Evolutionary conservation across 2,888 invertebrate genomes (phyloP), one percentile per base, ranked within the genome.

Genomic region (Stenurella melanura): DNA sequence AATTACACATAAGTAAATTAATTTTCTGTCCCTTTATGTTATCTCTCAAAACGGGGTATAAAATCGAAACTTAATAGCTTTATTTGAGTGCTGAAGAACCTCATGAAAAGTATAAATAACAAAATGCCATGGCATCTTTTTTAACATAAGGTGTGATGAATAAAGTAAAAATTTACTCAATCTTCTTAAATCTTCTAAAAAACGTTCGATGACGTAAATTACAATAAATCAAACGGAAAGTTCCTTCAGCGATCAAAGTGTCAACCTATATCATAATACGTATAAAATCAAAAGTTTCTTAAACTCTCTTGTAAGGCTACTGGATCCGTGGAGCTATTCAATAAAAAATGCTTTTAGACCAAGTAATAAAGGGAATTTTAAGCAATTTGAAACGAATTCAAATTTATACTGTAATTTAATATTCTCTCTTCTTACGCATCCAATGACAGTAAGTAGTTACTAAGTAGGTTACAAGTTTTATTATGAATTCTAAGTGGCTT

Each of bases 381-480:
- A 80, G 80, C 75, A 79, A 81, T 79, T 76, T 69, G 68, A 80
- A 82, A 81, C 80, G 75, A 80, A 82, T 82, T 80, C 81, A 81
- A 81, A 81, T 82, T 82, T 80, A 82, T 81, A 78, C 81, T 78
- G 80, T 80, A 79, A 82, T 81, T 80, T 80, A 80, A 82, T 82
- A 80, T 80, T 80, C 80, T 77, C 70, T 75, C 75, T 77, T 74
- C 76, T 69, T 76, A 54, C 73, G 78, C 77, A 80, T 82, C 75
- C 73, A 80, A 79, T 78, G 79, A 79, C 80, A 79, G 79, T 80
- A 81, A 82, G 80, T 80, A 80, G 79, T 79, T 81, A 80, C 75
- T 80, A 80, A 80, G 81, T 81, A 80, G 79, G 81, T 79, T 80
- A 72, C 72, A 79, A 78, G 73, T 81, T 81, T 78, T 78, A 78